phyloP scores from a whole-genome alignment of 1,140 invertebrate genomes.

The Drosophila willistoni region DNA sequence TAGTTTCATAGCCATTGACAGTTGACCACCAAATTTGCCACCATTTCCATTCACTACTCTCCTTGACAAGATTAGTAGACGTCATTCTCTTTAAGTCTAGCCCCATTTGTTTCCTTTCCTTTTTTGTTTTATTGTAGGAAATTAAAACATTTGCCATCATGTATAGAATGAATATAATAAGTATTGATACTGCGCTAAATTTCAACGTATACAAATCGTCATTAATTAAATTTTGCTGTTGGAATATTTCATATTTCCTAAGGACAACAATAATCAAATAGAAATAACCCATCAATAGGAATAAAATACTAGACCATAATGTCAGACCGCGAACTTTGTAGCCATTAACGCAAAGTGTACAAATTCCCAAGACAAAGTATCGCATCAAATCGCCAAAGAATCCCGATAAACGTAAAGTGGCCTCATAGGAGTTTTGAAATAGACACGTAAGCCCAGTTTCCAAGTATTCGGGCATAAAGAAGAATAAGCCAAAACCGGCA shows the following conservation, averaged over 20 bases:
- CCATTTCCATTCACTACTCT: not conserved
- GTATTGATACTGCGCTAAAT: not conserved
- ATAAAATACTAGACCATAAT: slow-evolving; percentile 3
- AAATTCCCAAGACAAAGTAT: slow-evolving; percentile 9
- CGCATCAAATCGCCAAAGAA: not conserved
- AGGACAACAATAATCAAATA: not conserved
- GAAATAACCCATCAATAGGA: not conserved
- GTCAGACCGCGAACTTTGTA: not conserved
- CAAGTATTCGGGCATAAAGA: slow-evolving; percentile 8
- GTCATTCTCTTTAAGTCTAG: not conserved
- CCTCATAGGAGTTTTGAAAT: not conserved
- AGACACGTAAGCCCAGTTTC: not conserved
- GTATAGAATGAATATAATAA: not conserved
- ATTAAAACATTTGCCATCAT: not conserved
- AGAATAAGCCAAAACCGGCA: slow-evolving; percentile 3
- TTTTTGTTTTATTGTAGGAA: not conserved
- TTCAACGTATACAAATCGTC: not conserved
- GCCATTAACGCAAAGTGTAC: slow-evolving; percentile 3
- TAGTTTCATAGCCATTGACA: slow-evolving; percentile 5
- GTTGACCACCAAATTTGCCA: slow-evolving; percentile 4
- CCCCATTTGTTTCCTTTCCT: not conserved
- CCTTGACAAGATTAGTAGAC: too few relatives aligned
- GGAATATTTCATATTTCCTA: slow-evolving; percentile 5
- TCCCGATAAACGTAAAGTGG: not conserved
- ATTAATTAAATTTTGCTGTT: not conserved